phyloP scores from a whole-genome alignment of 2,888 invertebrate genomes.

The Ditula angustiorana region DNA sequence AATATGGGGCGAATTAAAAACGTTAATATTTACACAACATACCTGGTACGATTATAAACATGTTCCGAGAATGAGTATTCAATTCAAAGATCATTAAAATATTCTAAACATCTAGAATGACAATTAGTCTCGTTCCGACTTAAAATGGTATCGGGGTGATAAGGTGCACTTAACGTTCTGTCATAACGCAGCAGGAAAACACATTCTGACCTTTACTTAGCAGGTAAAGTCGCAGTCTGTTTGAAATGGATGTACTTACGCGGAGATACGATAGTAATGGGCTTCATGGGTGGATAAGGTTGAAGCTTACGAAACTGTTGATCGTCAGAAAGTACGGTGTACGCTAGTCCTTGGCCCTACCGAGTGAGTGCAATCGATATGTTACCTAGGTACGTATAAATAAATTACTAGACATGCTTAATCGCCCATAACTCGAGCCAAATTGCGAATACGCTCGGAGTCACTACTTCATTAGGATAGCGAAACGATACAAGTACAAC shows the following conservation, averaged over 20 bases:
- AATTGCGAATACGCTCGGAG: constrained; percentile 7
- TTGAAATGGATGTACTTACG: constrained; percentile 2
- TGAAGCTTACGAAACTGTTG: constrained; percentile 7
- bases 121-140: constrained; percentile 7
- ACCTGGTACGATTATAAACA: background rate
- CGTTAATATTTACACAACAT: too few species aligned
- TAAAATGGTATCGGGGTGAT: constrained; percentile 15
- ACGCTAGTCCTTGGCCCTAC: constrained; percentile 34
- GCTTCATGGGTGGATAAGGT: background rate
- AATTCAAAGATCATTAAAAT: background rate
- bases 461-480: background rate
- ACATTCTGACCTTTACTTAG: constrained; percentile 18
- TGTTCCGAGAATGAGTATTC: background rate
- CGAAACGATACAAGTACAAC: background rate
- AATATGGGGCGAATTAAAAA: background rate
- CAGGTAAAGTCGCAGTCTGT: constrained; percentile 11
- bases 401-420: constrained; percentile 21
- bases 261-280: constrained; percentile 14
- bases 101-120: background rate
- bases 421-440: constrained; percentile 13
- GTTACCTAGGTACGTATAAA: constrained; percentile 16
- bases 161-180: constrained; percentile 10
- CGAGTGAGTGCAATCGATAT: constrained; percentile 32
- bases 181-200: constrained; percentile 16
- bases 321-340: constrained; percentile 24